phyloP scores from a whole-genome alignment of 2,888 invertebrate genomes.

The Papilio protenor region DNA sequence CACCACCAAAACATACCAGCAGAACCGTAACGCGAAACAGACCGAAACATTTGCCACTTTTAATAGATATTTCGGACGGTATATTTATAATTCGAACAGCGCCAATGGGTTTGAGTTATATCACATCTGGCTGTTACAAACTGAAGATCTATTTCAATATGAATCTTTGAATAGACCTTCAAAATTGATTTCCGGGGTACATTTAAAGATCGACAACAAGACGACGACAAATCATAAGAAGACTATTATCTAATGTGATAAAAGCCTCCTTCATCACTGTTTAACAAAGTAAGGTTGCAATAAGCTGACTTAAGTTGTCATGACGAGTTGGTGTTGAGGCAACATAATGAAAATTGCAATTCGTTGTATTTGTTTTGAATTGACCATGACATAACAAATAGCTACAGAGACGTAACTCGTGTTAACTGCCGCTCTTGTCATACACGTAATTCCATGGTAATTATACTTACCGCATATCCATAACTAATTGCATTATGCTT shows the following conservation, averaged over 20 bases:
- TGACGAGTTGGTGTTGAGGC: neutral
- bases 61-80: slow-evolving; percentile 6
- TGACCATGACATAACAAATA: slow-evolving; percentile 24
- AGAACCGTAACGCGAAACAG: slow-evolving; percentile 4
- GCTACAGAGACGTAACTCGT: slow-evolving; percentile 15
- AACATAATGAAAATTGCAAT: neutral
- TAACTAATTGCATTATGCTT: slow-evolving; percentile 21
- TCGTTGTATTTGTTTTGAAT: neutral
- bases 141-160: slow-evolving; percentile 17
- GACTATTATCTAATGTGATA: neutral
- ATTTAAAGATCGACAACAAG: neutral
- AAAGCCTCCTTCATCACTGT: neutral
- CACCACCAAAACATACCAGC: neutral
- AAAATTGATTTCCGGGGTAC: slow-evolving; percentile 8
- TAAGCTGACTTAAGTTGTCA: neutral
- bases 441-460: slow-evolving; percentile 27
- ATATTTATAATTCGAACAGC: slow-evolving; percentile 21
- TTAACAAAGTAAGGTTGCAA: neutral
- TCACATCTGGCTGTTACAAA: slow-evolving; percentile 10
- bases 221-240: neutral
- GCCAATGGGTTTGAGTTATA: slow-evolving; percentile 6
- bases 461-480: slow-evolving; percentile 23
- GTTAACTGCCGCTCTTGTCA: slow-evolving; percentile 11
- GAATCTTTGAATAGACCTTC: slow-evolving; percentile 1
- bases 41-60: slow-evolving; percentile 7